These are phyloP conservation scores for Hyposoter didymator DNA, from an alignment of 2,888 invertebrate species.

Conservation along the genomic window DNA sequence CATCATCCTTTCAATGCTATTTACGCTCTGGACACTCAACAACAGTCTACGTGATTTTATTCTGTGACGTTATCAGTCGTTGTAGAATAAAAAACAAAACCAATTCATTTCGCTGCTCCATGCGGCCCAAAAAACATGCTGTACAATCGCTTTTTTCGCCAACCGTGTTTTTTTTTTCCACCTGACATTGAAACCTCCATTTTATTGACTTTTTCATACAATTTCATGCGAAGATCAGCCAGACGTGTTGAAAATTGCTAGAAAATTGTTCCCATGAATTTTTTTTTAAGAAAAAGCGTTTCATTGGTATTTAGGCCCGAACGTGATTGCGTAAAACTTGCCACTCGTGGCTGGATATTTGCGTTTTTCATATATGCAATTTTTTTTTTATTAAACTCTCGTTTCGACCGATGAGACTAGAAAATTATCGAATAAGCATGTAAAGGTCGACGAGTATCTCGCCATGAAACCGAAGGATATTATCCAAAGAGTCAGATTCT, in stretches of 20 bases:
- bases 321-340: too few relatives aligned
- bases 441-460: background rate
- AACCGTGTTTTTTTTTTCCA: background rate
- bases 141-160: background rate
- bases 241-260: background rate
- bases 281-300: background rate
- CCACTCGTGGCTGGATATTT: too few relatives aligned
- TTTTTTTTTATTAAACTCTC: background rate
- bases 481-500: background rate
- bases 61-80: background rate
- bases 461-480: background rate
- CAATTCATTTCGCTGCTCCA: background rate
- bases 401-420: background rate
- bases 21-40: slow-evolving; percentile 72
- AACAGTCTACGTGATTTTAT: slow-evolving; percentile 30
- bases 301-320: background rate
- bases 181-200: background rate
- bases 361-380: background rate
- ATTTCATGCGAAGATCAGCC: background rate
- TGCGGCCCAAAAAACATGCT: background rate
- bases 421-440: background rate
- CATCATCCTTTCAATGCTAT: slow-evolving; percentile 73
- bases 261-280: background rate
- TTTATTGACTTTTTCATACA: background rate
- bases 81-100: slow-evolving; percentile 22